A percentile compares a stretch with the other conserved stretches of the same genome.
These are phyloP conservation scores for Benthochromis sp. DNA, from an alignment of 2,113 vertebrate species.

Conservation along the genomic window DNA sequence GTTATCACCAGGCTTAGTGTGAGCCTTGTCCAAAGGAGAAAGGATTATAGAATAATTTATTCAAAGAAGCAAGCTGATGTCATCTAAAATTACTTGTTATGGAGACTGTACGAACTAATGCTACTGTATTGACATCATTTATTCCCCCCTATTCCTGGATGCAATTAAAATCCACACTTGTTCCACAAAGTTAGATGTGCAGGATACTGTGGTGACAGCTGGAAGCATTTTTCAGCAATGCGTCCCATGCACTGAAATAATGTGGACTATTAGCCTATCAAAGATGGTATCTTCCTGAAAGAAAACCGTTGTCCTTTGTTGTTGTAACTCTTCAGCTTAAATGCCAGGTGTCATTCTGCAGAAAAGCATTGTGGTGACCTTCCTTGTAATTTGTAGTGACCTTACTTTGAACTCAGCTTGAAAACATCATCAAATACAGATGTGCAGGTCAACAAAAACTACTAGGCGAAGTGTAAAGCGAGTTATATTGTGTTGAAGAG, in stretches of 20 bases:
- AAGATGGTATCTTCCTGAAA: neutral
- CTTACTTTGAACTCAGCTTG: conserved; percentile 38
- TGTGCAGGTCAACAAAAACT: conserved; percentile 10
- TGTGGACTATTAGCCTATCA: neutral
- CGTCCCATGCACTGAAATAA: neutral
- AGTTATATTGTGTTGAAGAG: neutral
- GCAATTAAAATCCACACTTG: conserved; percentile 19
- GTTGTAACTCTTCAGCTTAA: conserved; percentile 24
- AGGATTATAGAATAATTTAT: conserved; percentile 34
- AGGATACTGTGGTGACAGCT: neutral
- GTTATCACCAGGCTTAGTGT: conserved; percentile 19
- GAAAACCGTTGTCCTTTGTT: neutral
- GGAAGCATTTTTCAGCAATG: neutral
- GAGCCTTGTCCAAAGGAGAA: conserved; percentile 24
- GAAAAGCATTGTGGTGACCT: conserved; percentile 8
- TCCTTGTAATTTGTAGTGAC: conserved; percentile 42
- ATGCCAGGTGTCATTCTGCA: conserved; percentile 27
- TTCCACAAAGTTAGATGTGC: neutral
- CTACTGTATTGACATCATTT: neutral
- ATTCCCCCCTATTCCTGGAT: neutral
- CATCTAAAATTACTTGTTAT: conserved; percentile 30
- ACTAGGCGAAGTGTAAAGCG: neutral
- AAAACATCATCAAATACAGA: conserved; percentile 43
- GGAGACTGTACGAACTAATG: neutral
- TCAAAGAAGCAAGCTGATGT: conserved; percentile 40